phyloP scores from a whole-genome alignment of 1,140 invertebrate species.

The Mercenaria mercenaria region DNA sequence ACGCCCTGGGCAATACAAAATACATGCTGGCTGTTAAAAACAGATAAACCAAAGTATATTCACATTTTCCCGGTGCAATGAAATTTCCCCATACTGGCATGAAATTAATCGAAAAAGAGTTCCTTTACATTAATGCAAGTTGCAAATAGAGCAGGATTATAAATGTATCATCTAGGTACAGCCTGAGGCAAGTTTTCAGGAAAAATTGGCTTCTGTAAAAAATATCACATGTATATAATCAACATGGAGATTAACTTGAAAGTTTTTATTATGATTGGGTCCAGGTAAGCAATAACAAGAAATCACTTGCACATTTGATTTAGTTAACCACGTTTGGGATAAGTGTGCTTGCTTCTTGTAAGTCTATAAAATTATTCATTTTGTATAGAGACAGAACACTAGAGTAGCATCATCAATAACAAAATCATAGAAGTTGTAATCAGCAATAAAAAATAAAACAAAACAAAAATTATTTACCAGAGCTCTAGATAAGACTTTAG shows the following conservation, averaged over 20 bases:
- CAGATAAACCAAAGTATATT: slow-evolving; percentile 30
- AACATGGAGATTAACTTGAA: neutral
- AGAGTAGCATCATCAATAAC: no score
- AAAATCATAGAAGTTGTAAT: no score
- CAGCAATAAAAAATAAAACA: no score
- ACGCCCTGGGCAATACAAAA: slow-evolving; percentile 7
- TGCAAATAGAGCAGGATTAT: neutral
- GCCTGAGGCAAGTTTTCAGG: neutral
- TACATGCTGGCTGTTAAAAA: slow-evolving; percentile 46
- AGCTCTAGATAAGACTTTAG: no score
- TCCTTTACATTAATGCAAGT: neutral
- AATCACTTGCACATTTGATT: neutral
- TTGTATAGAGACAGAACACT: no score
- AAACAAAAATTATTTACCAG: no score
- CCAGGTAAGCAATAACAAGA: slow-evolving; percentile 12
- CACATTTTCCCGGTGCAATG: slow-evolving; percentile 41
- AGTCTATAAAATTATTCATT: no score
- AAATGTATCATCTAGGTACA: neutral
- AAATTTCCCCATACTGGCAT: neutral
- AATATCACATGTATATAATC: neutral
- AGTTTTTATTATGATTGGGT: slow-evolving; percentile 26
- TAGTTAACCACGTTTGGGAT: no score
- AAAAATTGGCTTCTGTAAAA: neutral
- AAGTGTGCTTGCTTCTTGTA: no score
- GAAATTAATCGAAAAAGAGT: slow-evolving; percentile 31